Conservation (phyloP, 35 echinoderm and acorn worm species). For the Amphiura filiformis region DNA sequence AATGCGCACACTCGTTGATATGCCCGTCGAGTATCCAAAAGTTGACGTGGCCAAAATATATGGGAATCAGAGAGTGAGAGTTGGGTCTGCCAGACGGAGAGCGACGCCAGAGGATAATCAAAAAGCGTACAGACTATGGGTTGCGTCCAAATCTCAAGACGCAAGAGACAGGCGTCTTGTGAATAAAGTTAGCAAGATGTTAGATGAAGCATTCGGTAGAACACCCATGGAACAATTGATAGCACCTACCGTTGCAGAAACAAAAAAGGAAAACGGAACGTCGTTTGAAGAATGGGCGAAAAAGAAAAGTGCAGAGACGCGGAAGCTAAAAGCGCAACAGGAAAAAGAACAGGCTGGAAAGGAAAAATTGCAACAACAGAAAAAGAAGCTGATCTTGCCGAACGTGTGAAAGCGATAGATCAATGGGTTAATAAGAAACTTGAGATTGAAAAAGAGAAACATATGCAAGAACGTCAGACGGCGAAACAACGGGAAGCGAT, state of each 20-base stretch:
- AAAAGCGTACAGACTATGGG: conserved; percentile 53
- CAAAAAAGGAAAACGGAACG: background rate
- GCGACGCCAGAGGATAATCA: conserved; percentile 70
- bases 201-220: conserved; percentile 74
- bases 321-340: background rate
- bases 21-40: conserved; percentile 20
- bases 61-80: background rate
- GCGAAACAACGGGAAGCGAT: conserved; percentile 10
- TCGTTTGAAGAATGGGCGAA: conserved; percentile 60
- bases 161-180: conserved; percentile 60
- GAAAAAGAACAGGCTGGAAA: background rate
- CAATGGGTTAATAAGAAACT: conserved; percentile 28
- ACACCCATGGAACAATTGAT: conserved; percentile 30
- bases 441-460: conserved; percentile 26
- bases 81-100: background rate
- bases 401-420: conserved; percentile 18
- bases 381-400: background rate
- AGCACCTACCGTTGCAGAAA: background rate
- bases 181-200: conserved; percentile 51
- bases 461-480: background rate
- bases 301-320: conserved; percentile 37
- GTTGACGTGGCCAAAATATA: background rate
- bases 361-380: conserved; percentile 18
- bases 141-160: conserved; percentile 59
- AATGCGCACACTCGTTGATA: background rate